Evolutionary conservation across 2,797 vertebrate genomes (phyloP), one percentile per base, ranked within the genome.

Genomic region (Coilia nasus): DNA sequence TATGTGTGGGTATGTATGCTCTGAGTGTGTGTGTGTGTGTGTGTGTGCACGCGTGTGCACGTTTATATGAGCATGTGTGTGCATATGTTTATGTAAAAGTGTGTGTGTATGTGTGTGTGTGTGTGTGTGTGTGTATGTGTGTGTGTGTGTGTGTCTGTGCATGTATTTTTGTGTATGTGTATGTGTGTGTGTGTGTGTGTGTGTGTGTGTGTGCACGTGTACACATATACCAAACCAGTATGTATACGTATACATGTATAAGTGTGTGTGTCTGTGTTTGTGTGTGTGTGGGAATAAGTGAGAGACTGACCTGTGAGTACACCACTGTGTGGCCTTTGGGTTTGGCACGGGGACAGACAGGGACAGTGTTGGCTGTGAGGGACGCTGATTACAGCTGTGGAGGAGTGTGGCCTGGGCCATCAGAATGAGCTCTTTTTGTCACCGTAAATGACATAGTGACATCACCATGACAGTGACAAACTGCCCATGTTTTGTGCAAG

Each of bases 41-140:
- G 5, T 41, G 35, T 41, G 35, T 41, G n/a, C n/a, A n/a, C n/a
- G n/a, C n/a, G 35, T 41, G 35, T 41, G 35, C 5, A 5, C 35
- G 5, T 41, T 41, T 41, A 41, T 54, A 7, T 14, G 50, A 54
- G 50, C 50, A 14, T 54, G 50, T 54, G 50, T 9, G 7, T 54
- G 7, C 14, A 10, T 47, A 10, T 47, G 46, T 47, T 3, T 47
- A 10, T 47, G 14, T 82, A n/a, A n/a, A 46, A 67, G 3, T 82
- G 25, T 19, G 23, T 56, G 81, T 82, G 17, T 21, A 62, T 60
- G 23, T n/a, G 35, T 50, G 71, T 59, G n/a, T 47, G 11, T 6
- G 6, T 54, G n/a, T n/a, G 41, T 81, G 71, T 83, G 25, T 82
- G 80, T 86, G 46, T 85, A 7, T 54, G 50, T 54, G 7, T 54